A percentile compares a stretch with the other conserved stretches of the same genome.
These are phyloP conservation scores for Holotrichia oblita DNA, from an alignment of 1,140 invertebrate species.

Conservation along the genomic window DNA sequence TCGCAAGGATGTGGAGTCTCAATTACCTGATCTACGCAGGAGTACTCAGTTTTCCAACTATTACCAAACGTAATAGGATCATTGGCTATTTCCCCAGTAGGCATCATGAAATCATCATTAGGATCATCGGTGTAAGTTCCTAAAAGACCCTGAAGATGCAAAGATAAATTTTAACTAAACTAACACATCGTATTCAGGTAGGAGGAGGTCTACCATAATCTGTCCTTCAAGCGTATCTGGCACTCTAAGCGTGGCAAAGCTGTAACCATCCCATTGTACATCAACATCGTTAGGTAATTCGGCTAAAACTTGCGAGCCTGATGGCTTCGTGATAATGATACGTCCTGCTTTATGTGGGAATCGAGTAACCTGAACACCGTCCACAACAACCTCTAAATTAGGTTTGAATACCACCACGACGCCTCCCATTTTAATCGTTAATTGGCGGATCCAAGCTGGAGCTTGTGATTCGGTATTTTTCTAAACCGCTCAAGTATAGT, in stretches of 20 bases:
- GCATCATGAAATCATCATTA: conserved; percentile 70
- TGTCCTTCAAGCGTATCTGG: background rate
- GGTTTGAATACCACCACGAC: background rate
- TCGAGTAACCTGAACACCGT: background rate
- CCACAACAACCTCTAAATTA: background rate
- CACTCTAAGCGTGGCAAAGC: background rate
- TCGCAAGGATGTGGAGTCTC: conserved; percentile 75
- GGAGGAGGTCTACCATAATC: background rate
- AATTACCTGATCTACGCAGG: conserved; percentile 78
- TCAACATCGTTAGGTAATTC: conserved; percentile 15
- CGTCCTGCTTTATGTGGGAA: background rate
- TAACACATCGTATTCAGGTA: background rate
- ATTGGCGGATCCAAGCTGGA: background rate
- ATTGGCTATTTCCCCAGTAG: conserved; percentile 62
- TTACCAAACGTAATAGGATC: conserved; percentile 67
- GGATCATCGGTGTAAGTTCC: conserved; percentile 77
- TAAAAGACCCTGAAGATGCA: conserved; percentile 69
- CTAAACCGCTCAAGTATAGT: background rate
- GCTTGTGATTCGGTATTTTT: background rate
- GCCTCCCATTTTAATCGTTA: background rate
- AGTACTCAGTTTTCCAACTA: conserved; percentile 71
- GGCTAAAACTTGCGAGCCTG: background rate
- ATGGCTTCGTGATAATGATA: conserved; percentile 2
- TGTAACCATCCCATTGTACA: conserved; percentile 24
- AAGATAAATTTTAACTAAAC: background rate